Base-by-base conservation (phyloP, 92 coral and sea anemone species). In the Pocillopora grandis region DNA sequence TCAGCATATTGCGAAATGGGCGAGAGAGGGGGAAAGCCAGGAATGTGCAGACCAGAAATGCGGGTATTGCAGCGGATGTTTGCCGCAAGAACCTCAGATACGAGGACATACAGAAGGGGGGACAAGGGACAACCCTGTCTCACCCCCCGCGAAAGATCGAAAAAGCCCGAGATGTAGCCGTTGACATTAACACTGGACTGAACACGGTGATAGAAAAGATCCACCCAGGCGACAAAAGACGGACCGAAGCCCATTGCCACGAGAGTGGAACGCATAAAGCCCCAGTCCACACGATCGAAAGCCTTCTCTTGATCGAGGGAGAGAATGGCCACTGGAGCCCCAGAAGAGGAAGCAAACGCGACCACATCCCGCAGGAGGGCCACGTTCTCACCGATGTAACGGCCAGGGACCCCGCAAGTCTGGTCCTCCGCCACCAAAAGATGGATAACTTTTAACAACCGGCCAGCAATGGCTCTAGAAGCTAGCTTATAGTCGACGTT, bases 91-190 rank as follows among this genome's bases (percentile, higher is more conserved):
- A 72, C 17, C 80, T 90, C 92, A 10, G 88, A 88, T 0, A 62
- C 69, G 9, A 87, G 59, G 2, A 81, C 48, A 62, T 87, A 90
- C 5, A 90, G 72, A 8, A 87, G 49, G 5, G 93, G 88, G 15
- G 86, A 87, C 31, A 90, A 76, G 57, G 90, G 90, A 42, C 89
- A 79, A 3, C 94, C 94, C 65, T 88, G 89, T 72, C 91, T 58
- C 1, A 91, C 91, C 71, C 94, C 91, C 66, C 89, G 36, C 8
- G 61, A 7, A 9, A 78, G 61, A 0, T 61, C n/a, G 16, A 85
- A 56, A 2, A 9, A 6, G 2, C 78, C 71, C 5, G 79, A 15
- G 3, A 71, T 1, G 23, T 19, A 68, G 0, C 89, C 89, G 37
- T 85, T 85, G 9, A 85, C 74, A 0, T 10, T 17, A 2, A 78